Evolutionary conservation across 1,140 invertebrate species (phyloP).

Genomic region (Helicoverpa armigera): DNA sequence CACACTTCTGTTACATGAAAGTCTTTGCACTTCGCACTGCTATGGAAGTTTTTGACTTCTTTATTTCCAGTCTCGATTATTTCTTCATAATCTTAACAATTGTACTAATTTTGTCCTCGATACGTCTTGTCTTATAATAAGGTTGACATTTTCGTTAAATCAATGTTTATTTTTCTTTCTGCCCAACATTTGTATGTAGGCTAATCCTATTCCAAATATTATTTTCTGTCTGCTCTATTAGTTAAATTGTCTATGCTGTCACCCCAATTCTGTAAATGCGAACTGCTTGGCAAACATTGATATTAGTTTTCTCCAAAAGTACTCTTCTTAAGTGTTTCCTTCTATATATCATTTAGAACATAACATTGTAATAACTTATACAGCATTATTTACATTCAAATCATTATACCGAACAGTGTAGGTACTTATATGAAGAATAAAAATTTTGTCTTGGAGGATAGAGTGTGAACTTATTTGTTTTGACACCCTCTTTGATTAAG

Average conservation of each 20-base stretch:
- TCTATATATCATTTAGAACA: conserved; percentile 74
- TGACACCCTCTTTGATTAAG: conserved; percentile 45
- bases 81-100: too few species aligned
- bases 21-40: too few species aligned
- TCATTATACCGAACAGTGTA: conserved; percentile 7
- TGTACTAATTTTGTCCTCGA: too few species aligned
- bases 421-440: conserved; percentile 32
- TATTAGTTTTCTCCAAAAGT: conserved; percentile 81
- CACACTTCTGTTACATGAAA: too few species aligned
- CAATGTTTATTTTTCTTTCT: neutral
- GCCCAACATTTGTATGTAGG: conserved; percentile 17
- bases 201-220: conserved; percentile 39
- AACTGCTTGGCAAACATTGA: conserved; percentile 82
- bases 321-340: conserved; percentile 78
- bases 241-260: conserved; percentile 63
- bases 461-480: conserved; percentile 23
- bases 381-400: conserved; percentile 23
- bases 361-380: conserved; percentile 47
- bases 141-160: neutral
- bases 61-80: too few species aligned
- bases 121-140: too few species aligned
- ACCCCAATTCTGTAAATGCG: conserved; percentile 79
- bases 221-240: conserved; percentile 57
- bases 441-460: conserved; percentile 25
- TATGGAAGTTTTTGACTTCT: too few species aligned